These are phyloP conservation scores for Pitta sordida DNA, from an alignment of 2,113 vertebrate species.

Conservation along the genomic window DNA sequence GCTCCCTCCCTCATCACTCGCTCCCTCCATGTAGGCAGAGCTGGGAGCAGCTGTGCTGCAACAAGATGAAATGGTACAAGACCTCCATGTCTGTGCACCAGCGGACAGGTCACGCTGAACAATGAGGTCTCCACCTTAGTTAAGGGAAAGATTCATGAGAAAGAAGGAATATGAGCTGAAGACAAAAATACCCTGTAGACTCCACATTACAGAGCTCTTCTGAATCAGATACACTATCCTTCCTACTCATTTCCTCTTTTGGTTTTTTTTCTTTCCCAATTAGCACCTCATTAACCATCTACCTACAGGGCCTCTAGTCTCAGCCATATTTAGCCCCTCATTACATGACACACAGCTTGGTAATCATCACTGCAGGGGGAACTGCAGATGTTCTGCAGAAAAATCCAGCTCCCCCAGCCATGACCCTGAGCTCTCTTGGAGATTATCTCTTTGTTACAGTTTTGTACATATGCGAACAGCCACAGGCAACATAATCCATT, in stretches of 20 bases:
- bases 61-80: neutral
- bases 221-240: neutral
- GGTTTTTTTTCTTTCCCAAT: neutral
- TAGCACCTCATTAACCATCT: constrained; percentile 34
- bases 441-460: neutral
- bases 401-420: neutral
- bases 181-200: neutral
- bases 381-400: constrained; percentile 6
- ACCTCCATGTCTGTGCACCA: neutral
- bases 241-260: neutral
- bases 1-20: neutral
- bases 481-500: neutral
- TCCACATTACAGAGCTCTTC: neutral
- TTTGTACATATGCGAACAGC: neutral
- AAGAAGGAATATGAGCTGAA: neutral
- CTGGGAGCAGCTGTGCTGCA: neutral
- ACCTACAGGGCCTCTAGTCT: neutral
- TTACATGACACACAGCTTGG: neutral
- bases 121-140: neutral
- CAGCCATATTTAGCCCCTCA: constrained; percentile 21
- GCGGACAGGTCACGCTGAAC: neutral
- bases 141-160: neutral
- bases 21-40: neutral
- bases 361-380: neutral
- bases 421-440: neutral